phyloP scores from a whole-genome alignment of 2,113 vertebrate genomes.

The Sakesphorus luctuosus region DNA sequence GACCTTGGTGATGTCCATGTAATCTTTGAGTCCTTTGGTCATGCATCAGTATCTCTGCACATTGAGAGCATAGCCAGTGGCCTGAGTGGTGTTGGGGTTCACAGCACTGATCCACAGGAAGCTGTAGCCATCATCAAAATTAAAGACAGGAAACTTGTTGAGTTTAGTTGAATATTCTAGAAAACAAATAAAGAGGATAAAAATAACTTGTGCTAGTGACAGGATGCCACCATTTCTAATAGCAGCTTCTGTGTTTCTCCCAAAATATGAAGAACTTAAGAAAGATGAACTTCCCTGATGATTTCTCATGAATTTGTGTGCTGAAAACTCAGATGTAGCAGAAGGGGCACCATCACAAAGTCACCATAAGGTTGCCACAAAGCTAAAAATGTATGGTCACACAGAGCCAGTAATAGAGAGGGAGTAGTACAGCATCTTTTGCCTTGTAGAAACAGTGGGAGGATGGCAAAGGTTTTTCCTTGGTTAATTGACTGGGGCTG shows the following conservation, averaged over 20 bases:
- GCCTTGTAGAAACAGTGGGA: neutral
- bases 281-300: neutral
- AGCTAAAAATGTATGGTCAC: neutral
- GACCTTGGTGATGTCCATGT: constrained; percentile 66
- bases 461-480: neutral
- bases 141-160: constrained; percentile 71
- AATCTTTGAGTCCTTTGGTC: constrained; percentile 65
- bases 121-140: constrained; percentile 67
- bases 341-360: neutral
- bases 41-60: constrained; percentile 67
- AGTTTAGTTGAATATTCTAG: constrained; percentile 69
- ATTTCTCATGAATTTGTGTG: neutral
- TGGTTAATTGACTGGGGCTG: neutral
- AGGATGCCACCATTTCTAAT: neutral
- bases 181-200: constrained; percentile 61
- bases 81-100: constrained; percentile 67
- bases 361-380: neutral
- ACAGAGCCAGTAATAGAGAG: neutral
- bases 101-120: constrained; percentile 61
- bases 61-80: constrained; percentile 29
- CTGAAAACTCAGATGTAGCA: neutral
- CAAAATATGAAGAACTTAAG: neutral
- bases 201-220: neutral
- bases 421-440: neutral
- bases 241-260: neutral